Percentiles rank a stretch among this genome's conserved stretches.
These are phyloP conservation scores for Chaenodraco wilsoni DNA, from an alignment of 2,797 vertebrate genomes.

Conservation along the genomic window DNA sequence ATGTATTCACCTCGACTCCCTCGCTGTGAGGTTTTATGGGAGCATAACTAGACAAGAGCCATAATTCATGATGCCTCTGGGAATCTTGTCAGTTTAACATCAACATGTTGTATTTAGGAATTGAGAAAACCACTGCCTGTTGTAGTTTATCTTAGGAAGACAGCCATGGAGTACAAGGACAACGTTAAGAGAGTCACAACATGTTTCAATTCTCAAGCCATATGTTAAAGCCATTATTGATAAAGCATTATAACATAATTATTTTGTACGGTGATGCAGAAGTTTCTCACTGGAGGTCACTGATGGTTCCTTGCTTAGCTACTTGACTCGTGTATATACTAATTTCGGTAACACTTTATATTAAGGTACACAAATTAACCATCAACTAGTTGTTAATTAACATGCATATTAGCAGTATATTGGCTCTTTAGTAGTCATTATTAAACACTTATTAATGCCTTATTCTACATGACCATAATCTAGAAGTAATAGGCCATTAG, in stretches of 20 bases:
- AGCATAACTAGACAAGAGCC: background rate
- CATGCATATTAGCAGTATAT: too few species aligned
- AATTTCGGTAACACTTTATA: background rate
- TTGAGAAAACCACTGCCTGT: background rate
- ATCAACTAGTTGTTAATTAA: too few species aligned
- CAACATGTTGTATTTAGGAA: background rate
- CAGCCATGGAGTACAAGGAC: background rate
- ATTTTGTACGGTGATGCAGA: slow-evolving; percentile 8
- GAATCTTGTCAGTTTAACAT: slow-evolving; percentile 5
- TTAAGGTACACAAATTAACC: too few species aligned
- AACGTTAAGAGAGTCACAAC: background rate
- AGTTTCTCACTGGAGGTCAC: slow-evolving; percentile 12
- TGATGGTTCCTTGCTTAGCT: slow-evolving; percentile 4
- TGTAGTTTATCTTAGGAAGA: background rate
- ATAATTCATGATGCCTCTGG: background rate
- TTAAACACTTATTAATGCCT: too few species aligned
- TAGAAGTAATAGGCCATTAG: too few species aligned
- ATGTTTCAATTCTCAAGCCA: background rate
- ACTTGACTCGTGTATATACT: background rate
- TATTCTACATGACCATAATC: too few species aligned
- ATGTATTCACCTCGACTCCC: background rate
- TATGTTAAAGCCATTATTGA: slow-evolving; percentile 8
- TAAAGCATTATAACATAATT: background rate
- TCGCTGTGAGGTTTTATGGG: background rate
- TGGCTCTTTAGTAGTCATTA: too few species aligned